Evolutionary conservation across 2,888 invertebrate species (phyloP).

Genomic region (Antheraea yamamai): DNA sequence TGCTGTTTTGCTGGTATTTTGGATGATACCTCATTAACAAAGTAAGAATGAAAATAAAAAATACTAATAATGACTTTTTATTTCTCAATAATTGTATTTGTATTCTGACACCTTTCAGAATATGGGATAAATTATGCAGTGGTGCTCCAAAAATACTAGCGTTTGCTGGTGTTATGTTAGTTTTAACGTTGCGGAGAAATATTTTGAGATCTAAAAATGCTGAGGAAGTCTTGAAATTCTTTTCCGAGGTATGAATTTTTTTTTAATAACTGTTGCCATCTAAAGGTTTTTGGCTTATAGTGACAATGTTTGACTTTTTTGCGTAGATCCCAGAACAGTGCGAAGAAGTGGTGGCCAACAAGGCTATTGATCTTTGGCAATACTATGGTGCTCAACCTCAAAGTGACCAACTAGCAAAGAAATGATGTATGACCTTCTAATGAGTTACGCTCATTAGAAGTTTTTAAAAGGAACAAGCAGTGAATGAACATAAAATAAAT

Average conservation of each 20-base stretch:
- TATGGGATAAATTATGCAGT: conserved; percentile 94
- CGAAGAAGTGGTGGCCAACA: conserved; percentile 91
- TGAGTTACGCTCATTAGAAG: conserved; percentile 76
- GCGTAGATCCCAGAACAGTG: conserved; percentile 89
- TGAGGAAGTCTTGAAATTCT: conserved; percentile 84
- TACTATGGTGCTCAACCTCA: conserved; percentile 86
- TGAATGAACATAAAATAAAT: background rate
- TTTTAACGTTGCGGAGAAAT: conserved; percentile 86
- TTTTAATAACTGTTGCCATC: conserved; percentile 16
- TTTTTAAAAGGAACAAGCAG: conserved; percentile 24
- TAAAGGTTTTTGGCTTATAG: background rate
- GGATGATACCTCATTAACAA: conserved; percentile 88
- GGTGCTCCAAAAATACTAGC: conserved; percentile 92
- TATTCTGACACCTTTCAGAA: conserved; percentile 75
- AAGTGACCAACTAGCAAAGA: conserved; percentile 70
- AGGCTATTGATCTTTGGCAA: conserved; percentile 93
- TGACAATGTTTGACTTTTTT: conserved; percentile 22
- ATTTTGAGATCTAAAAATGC: conserved; percentile 84
- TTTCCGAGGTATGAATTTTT: conserved; percentile 77
- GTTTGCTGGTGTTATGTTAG: conserved; percentile 88
- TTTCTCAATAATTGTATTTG: background rate
- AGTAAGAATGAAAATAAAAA: conserved; percentile 72
- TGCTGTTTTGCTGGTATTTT: conserved; percentile 92
- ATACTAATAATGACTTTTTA: background rate
- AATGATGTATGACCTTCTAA: conserved; percentile 82